These are phyloP conservation scores for Sander lucioperca DNA, from an alignment of 2,113 vertebrate species.

Conservation along the genomic window DNA sequence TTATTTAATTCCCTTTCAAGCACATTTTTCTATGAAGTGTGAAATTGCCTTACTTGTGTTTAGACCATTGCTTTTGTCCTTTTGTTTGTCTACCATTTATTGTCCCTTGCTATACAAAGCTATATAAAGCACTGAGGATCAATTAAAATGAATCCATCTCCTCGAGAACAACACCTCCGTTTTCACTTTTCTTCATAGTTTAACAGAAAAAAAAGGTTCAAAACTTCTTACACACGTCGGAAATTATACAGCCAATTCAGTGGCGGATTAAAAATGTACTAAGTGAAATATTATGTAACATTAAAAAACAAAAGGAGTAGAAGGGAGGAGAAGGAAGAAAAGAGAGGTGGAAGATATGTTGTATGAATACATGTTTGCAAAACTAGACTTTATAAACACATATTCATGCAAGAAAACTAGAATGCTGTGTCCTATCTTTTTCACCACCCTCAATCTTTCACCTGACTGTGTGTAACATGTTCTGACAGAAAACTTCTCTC, in stretches of 20 bases:
- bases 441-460: not conserved
- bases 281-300: conserved; percentile 28
- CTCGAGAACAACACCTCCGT: not conserved
- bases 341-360: not conserved
- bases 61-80: not conserved
- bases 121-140: not conserved
- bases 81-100: not conserved
- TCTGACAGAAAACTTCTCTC: no score
- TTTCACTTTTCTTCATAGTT: not conserved
- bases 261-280: conserved; percentile 27
- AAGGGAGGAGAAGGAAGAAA: not conserved
- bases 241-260: conserved; percentile 28
- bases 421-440: not conserved
- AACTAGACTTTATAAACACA: not conserved
- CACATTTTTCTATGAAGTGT: not conserved
- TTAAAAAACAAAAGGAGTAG: not conserved
- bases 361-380: not conserved
- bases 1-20: not conserved
- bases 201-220: not conserved
- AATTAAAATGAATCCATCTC: not conserved
- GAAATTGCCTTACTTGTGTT: not conserved
- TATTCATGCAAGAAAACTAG: not conserved
- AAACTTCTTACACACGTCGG: not conserved
- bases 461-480: not conserved
- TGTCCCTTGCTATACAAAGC: not conserved